Evolutionary conservation across 2,888 invertebrate species (phyloP), one percentile per base, ranked within the genome.

Genomic region (Phytoseiulus persimilis): DNA sequence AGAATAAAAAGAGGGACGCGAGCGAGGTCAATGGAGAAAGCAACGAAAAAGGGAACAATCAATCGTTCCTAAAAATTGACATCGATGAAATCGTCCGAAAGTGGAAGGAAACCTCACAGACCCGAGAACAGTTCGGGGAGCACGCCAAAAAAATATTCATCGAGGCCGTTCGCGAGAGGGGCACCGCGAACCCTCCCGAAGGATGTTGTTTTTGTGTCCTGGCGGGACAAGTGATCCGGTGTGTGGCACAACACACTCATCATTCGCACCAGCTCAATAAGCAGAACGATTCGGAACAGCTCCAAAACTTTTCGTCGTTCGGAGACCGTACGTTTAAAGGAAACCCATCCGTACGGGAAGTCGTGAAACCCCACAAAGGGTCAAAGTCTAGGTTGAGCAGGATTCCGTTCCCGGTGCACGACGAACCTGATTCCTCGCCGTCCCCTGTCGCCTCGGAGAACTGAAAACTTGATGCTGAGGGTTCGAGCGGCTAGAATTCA

Each of bases 1-100:
- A 28, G 65, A 18, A 65, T 65, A 65, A 65, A 65, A 65, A 65
- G 65, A 2, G 1, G 65, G 65, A 18, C 5, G 65, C 39, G 39
- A 39, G 65, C 65, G 28, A 65, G 65, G 28, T 65, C 65, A 28
- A 65, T 65, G 65, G 18, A 65, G 65, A 65, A 65, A 65, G 65
- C 65, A 23, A 28, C 65, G 65, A 28, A 65, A 65, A 65, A 65
- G 1, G 65, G 65, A 65, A 28, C 65, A 65, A 65, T 65, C 65
- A 65, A 65, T 65, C 28, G 65, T 65, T 28, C 65, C 5, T 65
- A 65, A 65, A 65, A 65, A 65, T 65, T 65, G 65, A 28, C 65
- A 65, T 65, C 65, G 65, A 65, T 65, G 65, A 65, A 65, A 65
- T 65, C 65, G 65, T 65, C 65, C 65, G 65, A 65, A 65, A 65